Conservation (phyloP, 2,113 vertebrate genomes). For the Zingel zingel region DNA sequence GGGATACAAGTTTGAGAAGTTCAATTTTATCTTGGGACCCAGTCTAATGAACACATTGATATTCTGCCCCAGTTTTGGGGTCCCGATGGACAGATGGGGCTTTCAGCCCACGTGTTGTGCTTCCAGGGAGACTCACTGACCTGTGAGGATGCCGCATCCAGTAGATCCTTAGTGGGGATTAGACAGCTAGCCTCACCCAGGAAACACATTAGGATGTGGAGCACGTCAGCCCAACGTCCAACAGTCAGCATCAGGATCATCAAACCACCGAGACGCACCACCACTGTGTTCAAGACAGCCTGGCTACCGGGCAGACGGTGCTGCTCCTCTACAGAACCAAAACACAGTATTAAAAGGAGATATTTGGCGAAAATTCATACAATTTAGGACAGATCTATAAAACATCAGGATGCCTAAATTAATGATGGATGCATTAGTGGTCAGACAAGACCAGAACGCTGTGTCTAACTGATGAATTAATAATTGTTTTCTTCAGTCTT, state of each 20-base stretch:
- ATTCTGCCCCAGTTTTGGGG: conserved; percentile 62
- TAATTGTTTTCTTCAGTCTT: background rate
- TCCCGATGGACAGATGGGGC: conserved; percentile 40
- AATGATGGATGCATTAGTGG: conserved; percentile 3
- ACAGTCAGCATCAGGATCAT: conserved; percentile 92
- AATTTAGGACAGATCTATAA: background rate
- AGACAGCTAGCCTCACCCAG: conserved; percentile 91
- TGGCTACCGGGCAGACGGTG: conserved; percentile 70
- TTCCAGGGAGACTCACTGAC: conserved; percentile 78
- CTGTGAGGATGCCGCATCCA: conserved; percentile 83
- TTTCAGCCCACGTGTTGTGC: conserved; percentile 19
- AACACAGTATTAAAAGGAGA: background rate
- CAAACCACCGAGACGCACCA: conserved; percentile 91
- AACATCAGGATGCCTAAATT: background rate
- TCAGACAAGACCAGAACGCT: conserved; percentile 1
- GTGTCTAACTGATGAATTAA: background rate
- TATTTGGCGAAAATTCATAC: background rate
- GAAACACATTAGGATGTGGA: conserved; percentile 89
- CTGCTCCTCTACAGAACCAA: conserved; percentile 86
- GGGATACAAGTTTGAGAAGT: conserved; percentile 63
- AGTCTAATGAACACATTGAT: conserved; percentile 60
- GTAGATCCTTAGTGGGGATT: conserved; percentile 75
- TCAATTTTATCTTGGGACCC: conserved; percentile 53
- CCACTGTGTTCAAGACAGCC: conserved; percentile 82
- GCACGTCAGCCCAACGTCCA: conserved; percentile 90